Evolutionary conservation across 2,888 invertebrate genomes (phyloP), one percentile per base, ranked within the genome.

Genomic region (Volucella inflata): DNA sequence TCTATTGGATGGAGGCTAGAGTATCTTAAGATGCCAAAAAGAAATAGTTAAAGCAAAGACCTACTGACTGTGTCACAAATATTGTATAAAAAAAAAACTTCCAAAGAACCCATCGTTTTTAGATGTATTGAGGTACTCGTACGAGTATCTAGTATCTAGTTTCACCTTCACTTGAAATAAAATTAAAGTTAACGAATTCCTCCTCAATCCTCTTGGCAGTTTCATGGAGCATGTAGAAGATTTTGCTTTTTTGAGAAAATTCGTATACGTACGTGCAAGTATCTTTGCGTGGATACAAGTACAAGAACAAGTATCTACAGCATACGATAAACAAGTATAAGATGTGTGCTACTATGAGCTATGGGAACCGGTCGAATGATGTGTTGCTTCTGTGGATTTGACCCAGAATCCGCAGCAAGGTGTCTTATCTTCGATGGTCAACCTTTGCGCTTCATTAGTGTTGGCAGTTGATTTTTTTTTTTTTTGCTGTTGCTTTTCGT

Each of bases 341-440:
- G 30, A 30, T 30, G 64, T 78, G 67, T 70, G 70, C 60, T 77
- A 40, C 80, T 71, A 79, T 84, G 79, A 84, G 60, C 67, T 84
- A 71, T 84, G 70, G 75, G 48, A 84, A 84, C 84, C 84, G 84
- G 84, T 84, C 60, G 70, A 46, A 64, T 68, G 74, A 78, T 78
- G 70, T 71, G 75, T 71, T 40, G 84, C 80, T 79, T 79, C 79
- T 75, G 75, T 67, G 21, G 42, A 71, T 84, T 71, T 84, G 84
- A 84, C 84, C 84, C 64, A 84, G 80, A 84, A 84, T 84, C 70
- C 11, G 30, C 40, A 46, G 57, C 30, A 12, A 17, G 55, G 50
- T 57, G 59, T 64, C 40, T 72, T 75, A 77, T 77, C 82, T 65
- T 53, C 42, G 11, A 14, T 53, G 76, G 51, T 64, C 70, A 76